Evolutionary conservation across 2,797 vertebrate genomes (phyloP).

Genomic region (Argya squamiceps): DNA sequence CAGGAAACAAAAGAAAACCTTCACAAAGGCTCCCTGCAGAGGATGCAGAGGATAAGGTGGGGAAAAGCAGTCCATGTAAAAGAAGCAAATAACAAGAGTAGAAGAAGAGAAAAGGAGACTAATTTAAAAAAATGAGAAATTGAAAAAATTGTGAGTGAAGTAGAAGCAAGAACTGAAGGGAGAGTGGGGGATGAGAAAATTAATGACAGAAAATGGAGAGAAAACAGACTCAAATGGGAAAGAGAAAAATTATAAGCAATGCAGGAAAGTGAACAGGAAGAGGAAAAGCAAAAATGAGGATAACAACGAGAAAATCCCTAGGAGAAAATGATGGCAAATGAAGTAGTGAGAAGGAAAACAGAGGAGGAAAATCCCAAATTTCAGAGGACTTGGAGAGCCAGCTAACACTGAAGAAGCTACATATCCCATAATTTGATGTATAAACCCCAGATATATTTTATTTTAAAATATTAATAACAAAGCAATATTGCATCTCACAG

Average conservation of each 20-base stretch:
- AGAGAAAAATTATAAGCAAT: not conserved
- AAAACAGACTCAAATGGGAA: not conserved
- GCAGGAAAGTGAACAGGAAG: conserved; percentile 4
- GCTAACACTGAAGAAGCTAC: not conserved
- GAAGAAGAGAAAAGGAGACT: not conserved
- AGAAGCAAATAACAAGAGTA: not conserved
- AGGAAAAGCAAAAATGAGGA: not conserved
- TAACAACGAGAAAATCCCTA: not conserved
- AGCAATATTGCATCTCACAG: not conserved
- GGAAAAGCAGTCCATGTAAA: not conserved
- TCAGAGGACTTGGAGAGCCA: not conserved
- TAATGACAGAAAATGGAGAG: not conserved
- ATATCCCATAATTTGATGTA: not conserved
- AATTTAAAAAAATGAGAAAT: not conserved
- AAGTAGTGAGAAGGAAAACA: not conserved
- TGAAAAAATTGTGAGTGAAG: not conserved
- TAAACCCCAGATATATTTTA: not conserved
- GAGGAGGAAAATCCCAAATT: not conserved
- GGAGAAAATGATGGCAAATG: not conserved
- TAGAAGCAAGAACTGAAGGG: not conserved
- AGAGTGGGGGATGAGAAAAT: conserved; percentile 21
- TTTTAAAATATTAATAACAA: not conserved
- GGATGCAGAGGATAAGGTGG: not conserved
- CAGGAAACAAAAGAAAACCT: not conserved
- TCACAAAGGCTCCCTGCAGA: not conserved